These are phyloP conservation scores for Apostichopus leukothele DNA, from an alignment of 53 echinoderm and acorn worm genomes.

Conservation along the genomic window DNA sequence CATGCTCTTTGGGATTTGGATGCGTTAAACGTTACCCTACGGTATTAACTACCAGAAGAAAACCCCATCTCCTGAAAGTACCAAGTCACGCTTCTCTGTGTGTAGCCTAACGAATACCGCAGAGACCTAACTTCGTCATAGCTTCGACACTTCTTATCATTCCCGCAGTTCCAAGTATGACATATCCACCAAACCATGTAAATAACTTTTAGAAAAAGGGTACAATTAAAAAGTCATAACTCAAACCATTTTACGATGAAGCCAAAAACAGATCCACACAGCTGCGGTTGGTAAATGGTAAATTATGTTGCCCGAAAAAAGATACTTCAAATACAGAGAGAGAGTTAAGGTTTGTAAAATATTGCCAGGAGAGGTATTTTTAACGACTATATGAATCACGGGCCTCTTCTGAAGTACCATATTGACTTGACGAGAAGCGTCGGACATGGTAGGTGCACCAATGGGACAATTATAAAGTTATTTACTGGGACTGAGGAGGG, in stretches of 20 bases:
- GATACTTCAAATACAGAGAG: not conserved
- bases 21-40: conserved; percentile 3
- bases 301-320: conserved; percentile 11
- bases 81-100: not conserved
- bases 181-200: conserved; percentile 36
- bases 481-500: not conserved
- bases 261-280: conserved; percentile 18
- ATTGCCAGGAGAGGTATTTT: not conserved
- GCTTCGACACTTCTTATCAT: not conserved
- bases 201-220: conserved; percentile 15
- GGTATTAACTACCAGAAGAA: not conserved
- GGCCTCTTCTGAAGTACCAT: not conserved
- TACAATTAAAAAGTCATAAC: conserved; percentile 13
- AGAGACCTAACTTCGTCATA: not conserved
- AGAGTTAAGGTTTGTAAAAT: conserved; percentile 2
- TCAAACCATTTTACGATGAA: conserved; percentile 17
- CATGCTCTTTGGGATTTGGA: not conserved
- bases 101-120: not conserved
- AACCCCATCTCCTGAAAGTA: too few species aligned
- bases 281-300: conserved; percentile 11
- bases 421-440: not conserved
- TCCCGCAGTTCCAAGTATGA: conserved; percentile 10
- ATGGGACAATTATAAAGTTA: not conserved
- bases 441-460: not conserved
- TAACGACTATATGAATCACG: not conserved